A percentile compares a stretch with the other conserved stretches of the same genome.
These are phyloP conservation scores for Agelas oroides DNA, from an alignment of 37 sponge, comb jelly and placozoan species.

Conservation along the genomic window DNA sequence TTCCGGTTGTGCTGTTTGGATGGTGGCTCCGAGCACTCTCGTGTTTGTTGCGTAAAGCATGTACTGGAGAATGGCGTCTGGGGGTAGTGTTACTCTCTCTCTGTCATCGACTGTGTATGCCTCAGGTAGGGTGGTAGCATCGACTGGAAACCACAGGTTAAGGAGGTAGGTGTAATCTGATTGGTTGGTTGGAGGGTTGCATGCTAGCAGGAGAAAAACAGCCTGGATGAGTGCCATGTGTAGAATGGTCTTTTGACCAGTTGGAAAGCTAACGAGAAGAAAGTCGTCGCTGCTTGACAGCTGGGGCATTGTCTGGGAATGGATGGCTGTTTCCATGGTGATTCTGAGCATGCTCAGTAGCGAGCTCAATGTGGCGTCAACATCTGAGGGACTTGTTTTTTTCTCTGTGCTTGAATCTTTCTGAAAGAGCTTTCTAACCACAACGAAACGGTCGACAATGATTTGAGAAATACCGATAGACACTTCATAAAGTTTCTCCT, in stretches of 20 bases:
- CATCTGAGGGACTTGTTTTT: neutral
- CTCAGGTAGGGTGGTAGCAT: constrained; percentile 19
- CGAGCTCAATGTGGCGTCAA: neutral
- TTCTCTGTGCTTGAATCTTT: neutral
- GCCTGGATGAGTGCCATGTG: constrained; percentile 46
- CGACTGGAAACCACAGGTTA: constrained; percentile 31
- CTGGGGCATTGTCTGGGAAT: constrained; percentile 41
- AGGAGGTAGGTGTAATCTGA: constrained; percentile 36
- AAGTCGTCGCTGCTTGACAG: constrained; percentile 25
- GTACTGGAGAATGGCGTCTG: neutral
- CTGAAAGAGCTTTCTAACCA: constrained; percentile 41
- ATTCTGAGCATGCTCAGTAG: constrained; percentile 51
- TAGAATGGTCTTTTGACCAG: constrained; percentile 32
- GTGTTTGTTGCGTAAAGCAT: constrained; percentile 13
- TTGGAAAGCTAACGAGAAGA: constrained; percentile 41
- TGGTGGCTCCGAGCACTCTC: neutral
- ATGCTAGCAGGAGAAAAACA: constrained; percentile 35
- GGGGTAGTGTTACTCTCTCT: constrained; percentile 15
- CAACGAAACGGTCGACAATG: constrained; percentile 41
- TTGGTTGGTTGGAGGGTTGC: neutral
- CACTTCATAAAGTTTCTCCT: constrained; percentile 37
- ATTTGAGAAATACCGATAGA: constrained; percentile 25
- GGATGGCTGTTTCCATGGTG: constrained; percentile 30
- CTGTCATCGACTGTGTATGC: constrained; percentile 41
- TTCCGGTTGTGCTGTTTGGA: constrained; percentile 2